phyloP scores from a whole-genome alignment of 2,888 invertebrate genomes.

The Phytoseiulus persimilis region DNA sequence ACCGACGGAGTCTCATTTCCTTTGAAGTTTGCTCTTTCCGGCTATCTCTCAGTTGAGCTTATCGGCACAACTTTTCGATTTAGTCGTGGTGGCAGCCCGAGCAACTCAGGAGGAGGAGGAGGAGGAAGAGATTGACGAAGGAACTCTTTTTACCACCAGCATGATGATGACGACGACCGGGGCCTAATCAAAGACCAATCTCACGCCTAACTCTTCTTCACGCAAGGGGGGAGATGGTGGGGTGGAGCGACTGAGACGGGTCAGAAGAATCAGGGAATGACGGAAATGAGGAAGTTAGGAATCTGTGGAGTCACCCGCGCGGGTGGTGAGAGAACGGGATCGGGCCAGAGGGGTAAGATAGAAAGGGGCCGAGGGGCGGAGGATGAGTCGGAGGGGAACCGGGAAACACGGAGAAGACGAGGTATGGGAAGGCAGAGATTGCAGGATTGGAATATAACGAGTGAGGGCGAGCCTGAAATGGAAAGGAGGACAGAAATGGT shows the following conservation, averaged over 20 bases:
- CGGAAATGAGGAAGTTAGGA: not conserved
- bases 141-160: not conserved
- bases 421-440: too few relatives aligned
- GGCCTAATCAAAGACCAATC: not conserved
- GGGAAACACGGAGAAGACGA: too few relatives aligned
- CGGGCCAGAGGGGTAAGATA: too few relatives aligned
- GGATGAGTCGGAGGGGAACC: too few relatives aligned
- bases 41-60: not conserved
- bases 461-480: too few relatives aligned
- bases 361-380: too few relatives aligned
- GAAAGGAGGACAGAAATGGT: not conserved
- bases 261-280: not conserved
- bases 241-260: not conserved
- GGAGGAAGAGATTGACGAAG: not conserved
- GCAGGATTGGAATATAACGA: too few relatives aligned
- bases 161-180: not conserved
- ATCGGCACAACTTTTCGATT: not conserved
- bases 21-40: not conserved
- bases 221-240: not conserved
- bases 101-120: not conserved
- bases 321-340: too few relatives aligned
- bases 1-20: not conserved
- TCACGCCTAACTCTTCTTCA: not conserved
- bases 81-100: not conserved
- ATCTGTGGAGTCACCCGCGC: too few relatives aligned